A percentile compares a stretch with the other conserved stretches of the same genome.
Evolutionary conservation across 2,113 vertebrate genomes (phyloP).

Genomic region (Ceyx melanurus): DNA sequence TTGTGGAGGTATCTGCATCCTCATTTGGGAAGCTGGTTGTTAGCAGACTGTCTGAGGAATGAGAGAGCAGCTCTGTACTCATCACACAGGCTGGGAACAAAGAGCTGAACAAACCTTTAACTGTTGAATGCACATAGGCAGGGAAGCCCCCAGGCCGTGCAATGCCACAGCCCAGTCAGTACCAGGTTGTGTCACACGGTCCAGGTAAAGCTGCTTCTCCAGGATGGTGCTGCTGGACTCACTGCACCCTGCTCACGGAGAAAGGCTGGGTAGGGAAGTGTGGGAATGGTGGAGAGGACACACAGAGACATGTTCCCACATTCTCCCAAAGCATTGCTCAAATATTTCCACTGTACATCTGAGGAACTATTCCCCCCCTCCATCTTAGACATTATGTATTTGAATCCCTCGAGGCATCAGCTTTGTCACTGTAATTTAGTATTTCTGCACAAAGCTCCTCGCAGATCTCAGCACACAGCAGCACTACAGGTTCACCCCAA

Average conservation of each 20-base stretch:
- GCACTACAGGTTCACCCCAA: background rate
- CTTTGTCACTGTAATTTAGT: background rate
- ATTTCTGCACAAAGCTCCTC: background rate
- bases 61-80: background rate
- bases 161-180: background rate
- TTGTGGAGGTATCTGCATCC: background rate
- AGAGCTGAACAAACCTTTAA: background rate
- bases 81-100: background rate
- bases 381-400: background rate
- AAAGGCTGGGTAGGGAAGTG: background rate
- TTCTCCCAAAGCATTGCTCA: background rate
- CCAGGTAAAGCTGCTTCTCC: background rate
- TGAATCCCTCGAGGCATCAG: background rate
- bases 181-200: background rate
- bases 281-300: background rate
- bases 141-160: background rate
- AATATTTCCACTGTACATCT: background rate
- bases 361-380: background rate
- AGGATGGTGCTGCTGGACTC: background rate
- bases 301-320: background rate
- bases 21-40: background rate
- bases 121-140: background rate
- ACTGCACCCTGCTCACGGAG: rapidly evolving
- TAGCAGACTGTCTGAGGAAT: background rate
- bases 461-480: background rate